phyloP scores from a whole-genome alignment of 1,140 invertebrate genomes.

The Magallana ariakensis region DNA sequence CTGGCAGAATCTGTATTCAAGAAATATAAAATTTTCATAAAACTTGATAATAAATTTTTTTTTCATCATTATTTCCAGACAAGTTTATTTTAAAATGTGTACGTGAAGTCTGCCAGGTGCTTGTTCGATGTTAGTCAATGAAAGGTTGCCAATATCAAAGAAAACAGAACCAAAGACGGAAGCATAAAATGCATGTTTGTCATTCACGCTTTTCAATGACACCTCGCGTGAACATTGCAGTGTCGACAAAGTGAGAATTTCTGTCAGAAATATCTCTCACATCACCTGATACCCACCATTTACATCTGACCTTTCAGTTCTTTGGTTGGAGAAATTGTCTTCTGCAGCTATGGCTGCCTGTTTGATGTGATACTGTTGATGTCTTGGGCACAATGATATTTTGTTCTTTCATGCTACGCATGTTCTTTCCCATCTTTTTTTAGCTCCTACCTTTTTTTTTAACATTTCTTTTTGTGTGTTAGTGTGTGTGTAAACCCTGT shows the following conservation, averaged over 20 bases:
- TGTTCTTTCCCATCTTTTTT: not conserved
- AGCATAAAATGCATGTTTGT: slow-evolving; percentile 10
- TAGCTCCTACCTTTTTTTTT: not conserved
- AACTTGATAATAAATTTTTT: no score
- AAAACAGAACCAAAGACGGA: not conserved
- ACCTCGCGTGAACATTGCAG: not conserved
- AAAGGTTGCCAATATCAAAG: not conserved
- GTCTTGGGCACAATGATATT: not conserved
- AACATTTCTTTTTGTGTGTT: not conserved
- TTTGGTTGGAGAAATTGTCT: not conserved
- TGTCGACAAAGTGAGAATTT: not conserved
- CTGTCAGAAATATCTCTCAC: not conserved
- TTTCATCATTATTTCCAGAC: no score
- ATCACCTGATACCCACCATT: slow-evolving; percentile 7
- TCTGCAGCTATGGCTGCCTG: not conserved
- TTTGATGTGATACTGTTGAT: slow-evolving; percentile 33
- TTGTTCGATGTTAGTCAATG: not conserved
- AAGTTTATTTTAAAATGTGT: no score
- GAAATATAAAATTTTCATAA: no score
- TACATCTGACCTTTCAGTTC: not conserved
- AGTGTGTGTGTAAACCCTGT: no score
- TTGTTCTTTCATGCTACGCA: slow-evolving; percentile 12
- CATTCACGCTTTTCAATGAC: not conserved
- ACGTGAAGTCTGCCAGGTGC: not conserved
- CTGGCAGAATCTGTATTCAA: no score